Evolutionary conservation across 2,113 vertebrate species (phyloP).

Genomic region (Ascaphus truei): DNA sequence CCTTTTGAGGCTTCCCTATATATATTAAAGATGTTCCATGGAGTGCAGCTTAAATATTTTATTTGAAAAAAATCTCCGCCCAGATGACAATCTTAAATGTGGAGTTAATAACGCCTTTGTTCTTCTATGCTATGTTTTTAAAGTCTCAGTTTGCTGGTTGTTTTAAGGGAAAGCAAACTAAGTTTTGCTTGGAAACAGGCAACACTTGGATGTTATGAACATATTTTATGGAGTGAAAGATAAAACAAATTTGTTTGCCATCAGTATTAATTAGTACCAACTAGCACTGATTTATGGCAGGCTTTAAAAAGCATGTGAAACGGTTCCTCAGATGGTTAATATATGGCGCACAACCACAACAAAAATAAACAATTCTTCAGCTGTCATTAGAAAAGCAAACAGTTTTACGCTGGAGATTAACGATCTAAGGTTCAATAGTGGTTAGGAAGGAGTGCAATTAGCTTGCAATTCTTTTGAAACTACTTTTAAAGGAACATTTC

Average conservation of each 20-base stretch:
- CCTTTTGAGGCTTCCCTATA: too few relatives aligned
- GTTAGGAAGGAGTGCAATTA: not conserved
- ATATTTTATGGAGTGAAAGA: not conserved
- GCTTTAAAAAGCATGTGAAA: constrained; percentile 20
- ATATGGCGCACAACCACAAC: constrained; percentile 16
- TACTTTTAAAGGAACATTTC: not conserved
- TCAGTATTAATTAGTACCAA: constrained; percentile 3
- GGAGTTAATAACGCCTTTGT: too few relatives aligned
- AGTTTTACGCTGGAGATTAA: constrained; percentile 6
- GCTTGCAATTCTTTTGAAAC: not conserved
- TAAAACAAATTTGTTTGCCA: not conserved
- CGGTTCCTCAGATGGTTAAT: not conserved
- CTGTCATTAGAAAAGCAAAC: constrained; percentile 26
- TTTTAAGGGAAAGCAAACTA: too few relatives aligned
- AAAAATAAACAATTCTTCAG: constrained; percentile 1
- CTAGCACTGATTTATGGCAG: not conserved
- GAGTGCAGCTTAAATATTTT: too few relatives aligned
- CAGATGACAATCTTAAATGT: too few relatives aligned
- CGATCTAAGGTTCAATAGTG: not conserved
- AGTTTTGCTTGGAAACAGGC: not conserved
- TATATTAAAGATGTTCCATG: too few relatives aligned
- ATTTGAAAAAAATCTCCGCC: too few relatives aligned
- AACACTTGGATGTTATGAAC: not conserved
- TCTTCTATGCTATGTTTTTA: too few relatives aligned
- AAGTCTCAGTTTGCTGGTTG: not conserved